phyloP scores from a whole-genome alignment of 2,113 vertebrate genomes.

The Siphamia tubifer region DNA sequence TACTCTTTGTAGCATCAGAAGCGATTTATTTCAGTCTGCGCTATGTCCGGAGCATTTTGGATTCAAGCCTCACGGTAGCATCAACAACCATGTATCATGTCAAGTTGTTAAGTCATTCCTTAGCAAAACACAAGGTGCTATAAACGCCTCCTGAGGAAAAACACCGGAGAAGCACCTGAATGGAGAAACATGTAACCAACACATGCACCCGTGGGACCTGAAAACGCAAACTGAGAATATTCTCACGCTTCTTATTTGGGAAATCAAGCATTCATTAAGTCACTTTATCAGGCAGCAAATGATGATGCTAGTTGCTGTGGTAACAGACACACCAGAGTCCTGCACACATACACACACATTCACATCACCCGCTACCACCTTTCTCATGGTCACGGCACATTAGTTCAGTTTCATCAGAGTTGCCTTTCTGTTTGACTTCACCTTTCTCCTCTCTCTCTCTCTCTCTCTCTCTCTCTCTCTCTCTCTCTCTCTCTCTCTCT shows the following conservation, averaged over 20 bases:
- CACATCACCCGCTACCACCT: not conserved
- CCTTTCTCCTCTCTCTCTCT: not conserved
- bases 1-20: no score
- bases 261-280: constrained; percentile 24
- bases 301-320: constrained; percentile 50
- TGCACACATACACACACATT: no score
- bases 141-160: not conserved
- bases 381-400: constrained; percentile 46
- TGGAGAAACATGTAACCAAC: not conserved
- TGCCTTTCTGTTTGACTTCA: constrained; percentile 32
- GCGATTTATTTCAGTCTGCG: no score
- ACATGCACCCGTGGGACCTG: not conserved
- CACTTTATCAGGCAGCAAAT: constrained; percentile 34
- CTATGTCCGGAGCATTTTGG: no score
- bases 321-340: constrained; percentile 51
- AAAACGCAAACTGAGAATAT: not conserved
- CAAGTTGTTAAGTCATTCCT: not conserved
- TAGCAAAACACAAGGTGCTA: not conserved
- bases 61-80: not conserved
- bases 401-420: constrained; percentile 49
- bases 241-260: not conserved
- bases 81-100: not conserved
- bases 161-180: not conserved
- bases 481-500: not conserved
- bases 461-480: not conserved